Conservation (phyloP, 2,113 vertebrate species). For the Erpornis zantholeuca region DNA sequence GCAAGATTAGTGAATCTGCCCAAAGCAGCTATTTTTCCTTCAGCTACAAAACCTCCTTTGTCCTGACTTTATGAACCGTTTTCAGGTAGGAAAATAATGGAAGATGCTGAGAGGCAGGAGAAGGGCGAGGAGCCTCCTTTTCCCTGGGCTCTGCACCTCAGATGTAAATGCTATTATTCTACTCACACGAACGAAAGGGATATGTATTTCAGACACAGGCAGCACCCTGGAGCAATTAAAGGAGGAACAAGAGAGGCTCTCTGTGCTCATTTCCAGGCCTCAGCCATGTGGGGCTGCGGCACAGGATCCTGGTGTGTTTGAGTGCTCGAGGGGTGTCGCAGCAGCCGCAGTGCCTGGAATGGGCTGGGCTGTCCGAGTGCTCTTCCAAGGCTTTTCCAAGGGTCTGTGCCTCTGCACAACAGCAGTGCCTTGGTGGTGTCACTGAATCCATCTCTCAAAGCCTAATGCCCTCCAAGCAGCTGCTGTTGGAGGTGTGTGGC, state of each 20-base stretch:
- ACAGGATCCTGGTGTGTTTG: fast-evolving
- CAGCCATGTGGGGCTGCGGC: no score
- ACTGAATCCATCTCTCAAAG: neutral
- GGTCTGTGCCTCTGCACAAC: neutral
- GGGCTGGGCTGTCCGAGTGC: neutral
- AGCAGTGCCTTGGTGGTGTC: fast-evolving
- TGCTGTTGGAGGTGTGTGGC: neutral
- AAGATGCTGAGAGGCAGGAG: neutral
- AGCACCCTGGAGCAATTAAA: neutral
- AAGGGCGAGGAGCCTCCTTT: neutral
- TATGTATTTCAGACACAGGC: neutral
- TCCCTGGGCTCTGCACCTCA: neutral
- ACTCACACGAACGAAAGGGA: neutral
- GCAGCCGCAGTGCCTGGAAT: fast-evolving
- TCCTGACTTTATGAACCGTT: neutral
- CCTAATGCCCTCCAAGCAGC: neutral
- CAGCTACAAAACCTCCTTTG: neutral
- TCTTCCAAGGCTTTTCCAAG: no score
- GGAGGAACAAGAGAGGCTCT: neutral
- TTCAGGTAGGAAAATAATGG: neutral
- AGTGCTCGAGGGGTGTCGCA: fast-evolving
- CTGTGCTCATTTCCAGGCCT: neutral
- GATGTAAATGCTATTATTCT: neutral
- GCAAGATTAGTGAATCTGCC: neutral
- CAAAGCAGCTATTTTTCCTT: neutral